Evolutionary conservation across 1,140 invertebrate genomes (phyloP).

Genomic region (Drosophila rufa): DNA sequence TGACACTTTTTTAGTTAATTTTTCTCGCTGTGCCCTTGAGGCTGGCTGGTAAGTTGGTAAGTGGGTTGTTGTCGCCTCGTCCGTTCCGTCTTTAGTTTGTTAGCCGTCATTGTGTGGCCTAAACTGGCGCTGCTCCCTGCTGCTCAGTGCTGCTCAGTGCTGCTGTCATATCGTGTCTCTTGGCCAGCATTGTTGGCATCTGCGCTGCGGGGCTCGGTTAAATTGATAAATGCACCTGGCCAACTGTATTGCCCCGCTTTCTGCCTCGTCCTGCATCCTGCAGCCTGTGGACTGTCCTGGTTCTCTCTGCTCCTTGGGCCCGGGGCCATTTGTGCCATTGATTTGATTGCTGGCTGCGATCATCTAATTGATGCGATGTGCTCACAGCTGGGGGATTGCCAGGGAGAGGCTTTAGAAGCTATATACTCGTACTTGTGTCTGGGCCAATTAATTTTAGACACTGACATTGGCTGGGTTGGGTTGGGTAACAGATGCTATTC

Average conservation of each 20-base stretch:
- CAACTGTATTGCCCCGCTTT: conserved; percentile 37
- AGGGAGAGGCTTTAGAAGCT: neutral
- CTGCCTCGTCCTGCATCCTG: neutral
- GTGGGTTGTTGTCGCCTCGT: neutral
- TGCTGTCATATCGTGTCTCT: conserved; percentile 72
- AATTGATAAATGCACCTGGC: conserved; percentile 79
- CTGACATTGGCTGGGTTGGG: neutral
- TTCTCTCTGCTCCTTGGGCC: conserved; percentile 16
- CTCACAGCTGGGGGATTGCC: conserved; percentile 12
- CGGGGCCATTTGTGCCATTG: conserved; percentile 55
- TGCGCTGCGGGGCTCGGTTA: conserved; percentile 71
- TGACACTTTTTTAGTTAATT: neutral
- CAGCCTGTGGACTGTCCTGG: neutral
- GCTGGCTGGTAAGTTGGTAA: neutral
- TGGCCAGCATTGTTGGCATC: conserved; percentile 61
- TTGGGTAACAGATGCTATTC: neutral
- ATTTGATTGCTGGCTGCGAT: conserved; percentile 51
- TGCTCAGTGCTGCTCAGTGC: neutral
- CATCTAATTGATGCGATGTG: conserved; percentile 47
- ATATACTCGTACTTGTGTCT: conserved; percentile 3
- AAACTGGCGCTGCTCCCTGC: conserved; percentile 17
- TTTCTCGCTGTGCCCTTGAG: neutral
- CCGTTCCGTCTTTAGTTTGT: conserved; percentile 66
- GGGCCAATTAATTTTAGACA: conserved; percentile 26
- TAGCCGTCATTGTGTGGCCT: conserved; percentile 64